Conservation (phyloP, 2,888 invertebrate genomes). For the Melangyna quadrimaculata region DNA sequence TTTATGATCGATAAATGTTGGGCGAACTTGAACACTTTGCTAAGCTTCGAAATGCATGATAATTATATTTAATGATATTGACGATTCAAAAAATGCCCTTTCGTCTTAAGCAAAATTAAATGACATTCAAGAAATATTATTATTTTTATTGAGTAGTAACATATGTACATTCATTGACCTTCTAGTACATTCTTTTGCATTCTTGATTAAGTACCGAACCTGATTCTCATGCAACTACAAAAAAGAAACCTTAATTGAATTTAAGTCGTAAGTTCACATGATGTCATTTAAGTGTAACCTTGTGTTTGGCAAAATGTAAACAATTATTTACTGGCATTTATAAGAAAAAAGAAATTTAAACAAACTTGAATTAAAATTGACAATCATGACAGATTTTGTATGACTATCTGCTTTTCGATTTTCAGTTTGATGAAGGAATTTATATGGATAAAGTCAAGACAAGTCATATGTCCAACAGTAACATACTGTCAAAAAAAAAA, state of each 20-base stretch:
- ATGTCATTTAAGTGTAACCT: not conserved
- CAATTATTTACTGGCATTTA: not conserved
- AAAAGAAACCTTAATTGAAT: not conserved
- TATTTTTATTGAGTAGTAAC: not conserved
- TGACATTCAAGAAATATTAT: constrained; percentile 8
- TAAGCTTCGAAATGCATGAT: not conserved
- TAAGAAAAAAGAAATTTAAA: not conserved
- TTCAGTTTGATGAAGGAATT: too few species aligned
- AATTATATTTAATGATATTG: not conserved
- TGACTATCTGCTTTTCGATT: too few species aligned
- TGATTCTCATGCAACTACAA: not conserved
- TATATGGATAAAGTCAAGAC: too few species aligned
- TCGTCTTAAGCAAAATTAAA: not conserved
- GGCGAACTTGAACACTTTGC: not conserved
- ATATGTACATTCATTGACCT: constrained; percentile 27
- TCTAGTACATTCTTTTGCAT: constrained; percentile 8
- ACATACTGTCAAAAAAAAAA: too few species aligned
- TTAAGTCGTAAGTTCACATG: constrained; percentile 1
- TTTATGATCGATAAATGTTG: constrained; percentile 1
- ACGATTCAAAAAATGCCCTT: not conserved
- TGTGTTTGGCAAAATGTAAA: not conserved
- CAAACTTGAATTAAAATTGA: too few species aligned
- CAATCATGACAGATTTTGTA: too few species aligned
- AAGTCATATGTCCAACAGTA: too few species aligned
- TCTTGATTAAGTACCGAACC: constrained; percentile 22